A percentile compares a stretch with the other conserved stretches of the same genome.
Conservation (phyloP, 2,797 vertebrate genomes). For the Ataeniobius toweri region DNA sequence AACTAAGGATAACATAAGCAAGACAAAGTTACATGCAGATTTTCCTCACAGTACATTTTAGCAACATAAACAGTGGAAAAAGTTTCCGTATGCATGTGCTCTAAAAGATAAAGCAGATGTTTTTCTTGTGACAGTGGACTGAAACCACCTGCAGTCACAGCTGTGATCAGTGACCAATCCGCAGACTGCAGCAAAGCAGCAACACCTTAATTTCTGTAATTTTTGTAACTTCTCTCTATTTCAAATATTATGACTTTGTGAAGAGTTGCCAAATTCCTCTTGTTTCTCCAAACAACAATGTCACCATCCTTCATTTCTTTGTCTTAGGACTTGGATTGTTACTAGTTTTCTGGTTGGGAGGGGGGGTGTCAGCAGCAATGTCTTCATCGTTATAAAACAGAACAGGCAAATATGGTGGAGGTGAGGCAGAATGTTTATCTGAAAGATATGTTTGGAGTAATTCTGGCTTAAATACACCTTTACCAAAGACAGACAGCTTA, state of each 20-base stretch:
- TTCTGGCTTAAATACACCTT: neutral
- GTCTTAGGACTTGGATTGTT: neutral
- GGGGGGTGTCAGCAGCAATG: neutral
- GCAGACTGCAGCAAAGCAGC: conserved; percentile 1
- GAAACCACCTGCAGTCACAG: conserved; percentile 20
- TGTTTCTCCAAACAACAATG: neutral
- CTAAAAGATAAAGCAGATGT: neutral
- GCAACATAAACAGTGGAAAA: neutral
- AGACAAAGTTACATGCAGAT: neutral
- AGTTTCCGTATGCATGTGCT: neutral
- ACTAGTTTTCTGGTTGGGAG: neutral
- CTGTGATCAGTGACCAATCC: neutral
- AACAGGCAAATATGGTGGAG: neutral
- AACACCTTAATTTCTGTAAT: conserved; percentile 9
- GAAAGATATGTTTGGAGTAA: neutral
- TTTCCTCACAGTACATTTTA: neutral
- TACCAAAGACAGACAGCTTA: neutral
- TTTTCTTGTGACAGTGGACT: neutral
- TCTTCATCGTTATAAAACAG: neutral
- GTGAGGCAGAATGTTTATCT: neutral
- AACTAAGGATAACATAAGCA: neutral
- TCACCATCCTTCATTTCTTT: conserved; percentile 4
- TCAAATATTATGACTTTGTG: conserved; percentile 11
- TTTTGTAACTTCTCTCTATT: neutral
- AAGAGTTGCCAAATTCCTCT: conserved; percentile 19